phyloP scores from a whole-genome alignment of 2,113 vertebrate genomes.

The Notarius quadriscutis region DNA sequence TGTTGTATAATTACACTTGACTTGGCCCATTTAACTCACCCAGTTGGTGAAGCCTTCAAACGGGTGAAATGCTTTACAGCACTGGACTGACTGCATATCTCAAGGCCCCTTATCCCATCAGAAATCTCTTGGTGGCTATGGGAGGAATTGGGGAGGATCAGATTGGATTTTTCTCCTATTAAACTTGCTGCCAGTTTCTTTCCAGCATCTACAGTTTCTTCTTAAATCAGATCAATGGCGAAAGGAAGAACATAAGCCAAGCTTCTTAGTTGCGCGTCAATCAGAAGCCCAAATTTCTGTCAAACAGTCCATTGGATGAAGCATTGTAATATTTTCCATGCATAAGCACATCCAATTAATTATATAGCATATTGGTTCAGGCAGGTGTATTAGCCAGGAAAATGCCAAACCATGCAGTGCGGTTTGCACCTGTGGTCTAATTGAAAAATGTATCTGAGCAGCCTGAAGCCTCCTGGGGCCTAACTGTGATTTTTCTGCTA shows the following conservation, averaged over 20 bases:
- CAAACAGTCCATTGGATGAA: constrained; percentile 1
- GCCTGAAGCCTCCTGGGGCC: neutral
- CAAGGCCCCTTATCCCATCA: neutral
- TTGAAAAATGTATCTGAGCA: neutral
- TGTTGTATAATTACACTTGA: constrained; percentile 36
- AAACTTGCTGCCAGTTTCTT: neutral
- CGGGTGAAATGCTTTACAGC: neutral
- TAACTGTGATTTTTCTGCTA: neutral
- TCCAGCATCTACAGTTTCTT: neutral
- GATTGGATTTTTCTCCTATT: neutral
- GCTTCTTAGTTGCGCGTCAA: neutral
- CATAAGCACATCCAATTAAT: constrained; percentile 18
- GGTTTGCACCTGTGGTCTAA: constrained; percentile 15
- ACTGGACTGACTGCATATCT: neutral
- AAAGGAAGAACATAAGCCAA: neutral
- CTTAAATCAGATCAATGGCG: neutral
- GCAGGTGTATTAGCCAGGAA: constrained; percentile 11
- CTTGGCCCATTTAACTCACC: constrained; percentile 23
- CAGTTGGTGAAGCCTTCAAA: constrained; percentile 32
- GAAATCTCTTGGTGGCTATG: neutral
- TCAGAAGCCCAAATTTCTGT: neutral
- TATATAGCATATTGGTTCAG: neutral
- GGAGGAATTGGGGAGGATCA: neutral
- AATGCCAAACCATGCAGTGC: neutral
- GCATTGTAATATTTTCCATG: constrained; percentile 1